Evolutionary conservation across 1,140 invertebrate genomes (phyloP), one percentile per base, ranked within the genome.

Genomic region (Brachionus angularis): DNA sequence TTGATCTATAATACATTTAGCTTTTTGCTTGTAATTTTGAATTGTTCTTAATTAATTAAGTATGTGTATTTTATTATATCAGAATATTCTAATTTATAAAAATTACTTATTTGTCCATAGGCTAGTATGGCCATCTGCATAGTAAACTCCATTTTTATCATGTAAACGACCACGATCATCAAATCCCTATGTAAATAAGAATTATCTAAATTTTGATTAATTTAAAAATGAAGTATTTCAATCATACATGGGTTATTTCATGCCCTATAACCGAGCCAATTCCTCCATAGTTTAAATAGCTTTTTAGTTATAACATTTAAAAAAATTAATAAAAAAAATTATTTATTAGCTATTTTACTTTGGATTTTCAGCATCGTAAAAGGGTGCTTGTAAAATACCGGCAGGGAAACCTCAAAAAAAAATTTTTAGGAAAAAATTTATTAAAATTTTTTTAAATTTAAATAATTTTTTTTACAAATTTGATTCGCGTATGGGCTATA

Each of bases 231-330:
- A 16, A 33, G 16, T 1, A 31, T n/a, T 16, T 25, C 10, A 7
- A 42, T 27, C 61, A 47, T 67, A 71, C 67, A 74, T 85, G 85
- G 8, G 85, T 85, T 34, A 86, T 86, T 78, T 86, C 85, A 75
- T 86, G 85, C 7, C 85, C 85, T 72, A 86, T 86, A 1, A 86
- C 85, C 10, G 84, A 82, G 18, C 86, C 85, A 62, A 86, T 86
- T 7, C 83, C 85, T 18, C 86, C 91, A 77, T 91, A 93, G 79
- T 91, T 90, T 12, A 91, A 76, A 14, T 79, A 77, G 21, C 77
- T 80, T 72, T n/a, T n/a, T n/a, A n/a, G n/a, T n/a, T n/a, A n/a
- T n/a, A n/a, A n/a, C n/a, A n/a, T n/a, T n/a, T 12, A 25, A 50
- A 39, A 27, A 55, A 71, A n/a, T 71, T 36, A 16, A 53, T 5